Evolutionary conservation across 2,797 vertebrate genomes (phyloP).

Genomic region (Eulemur mongoz): DNA sequence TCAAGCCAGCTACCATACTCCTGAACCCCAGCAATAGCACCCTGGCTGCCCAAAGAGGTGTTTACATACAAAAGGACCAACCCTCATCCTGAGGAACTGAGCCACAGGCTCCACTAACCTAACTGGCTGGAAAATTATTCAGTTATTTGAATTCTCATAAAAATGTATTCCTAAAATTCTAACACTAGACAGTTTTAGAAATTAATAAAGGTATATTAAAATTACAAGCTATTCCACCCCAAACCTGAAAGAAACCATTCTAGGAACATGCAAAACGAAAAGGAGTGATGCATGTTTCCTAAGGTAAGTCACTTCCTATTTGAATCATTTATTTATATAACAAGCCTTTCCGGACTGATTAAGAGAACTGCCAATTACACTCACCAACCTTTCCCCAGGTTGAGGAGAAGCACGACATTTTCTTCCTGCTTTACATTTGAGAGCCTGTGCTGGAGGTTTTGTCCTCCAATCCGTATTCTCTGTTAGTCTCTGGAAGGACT

Average conservation of each 20-base stretch:
- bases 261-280: constrained; percentile 1
- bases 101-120: not conserved
- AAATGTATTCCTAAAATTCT: constrained; percentile 30
- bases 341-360: constrained; percentile 50
- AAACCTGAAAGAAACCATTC: constrained; percentile 41
- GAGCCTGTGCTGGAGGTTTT: not conserved
- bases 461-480: not conserved
- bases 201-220: constrained; percentile 54
- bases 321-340: constrained; percentile 59
- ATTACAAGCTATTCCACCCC: constrained; percentile 17
- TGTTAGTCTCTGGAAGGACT: not conserved
- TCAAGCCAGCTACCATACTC: not conserved
- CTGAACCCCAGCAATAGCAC: not conserved
- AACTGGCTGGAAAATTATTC: not conserved
- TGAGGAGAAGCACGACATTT: not conserved
- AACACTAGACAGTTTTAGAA: not conserved
- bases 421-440: not conserved
- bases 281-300: constrained; percentile 7
- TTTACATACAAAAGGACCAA: not conserved
- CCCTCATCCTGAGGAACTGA: not conserved
- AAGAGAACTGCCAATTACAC: constrained; percentile 44
- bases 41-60: not conserved
- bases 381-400: constrained; percentile 2
- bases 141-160: constrained; percentile 9
- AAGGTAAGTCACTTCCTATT: constrained; percentile 62